Percentiles rank a stretch among this genome's conserved stretches.
These are phyloP conservation scores for Himalopsyche phryganea DNA, from an alignment of 1,140 invertebrate species.

Conservation along the genomic window DNA sequence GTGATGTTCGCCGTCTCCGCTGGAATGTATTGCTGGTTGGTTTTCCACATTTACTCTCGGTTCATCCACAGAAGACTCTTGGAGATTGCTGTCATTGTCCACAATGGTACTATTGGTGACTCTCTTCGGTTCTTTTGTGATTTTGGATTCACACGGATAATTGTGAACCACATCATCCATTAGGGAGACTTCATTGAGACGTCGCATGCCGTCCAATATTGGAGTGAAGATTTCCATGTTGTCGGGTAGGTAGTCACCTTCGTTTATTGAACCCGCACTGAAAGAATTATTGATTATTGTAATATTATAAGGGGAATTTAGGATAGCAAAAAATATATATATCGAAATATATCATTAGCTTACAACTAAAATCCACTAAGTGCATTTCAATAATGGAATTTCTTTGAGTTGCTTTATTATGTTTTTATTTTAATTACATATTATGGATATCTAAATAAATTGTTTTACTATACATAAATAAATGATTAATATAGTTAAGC, in stretches of 20 bases:
- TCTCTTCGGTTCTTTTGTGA: not conserved
- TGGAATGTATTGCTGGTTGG: conserved; percentile 40
- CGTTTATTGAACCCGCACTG: conserved; percentile 37
- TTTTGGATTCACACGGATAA: not conserved
- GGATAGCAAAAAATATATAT: not conserved
- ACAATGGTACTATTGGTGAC: not conserved
- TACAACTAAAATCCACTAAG: too few relatives aligned
- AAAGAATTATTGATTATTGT: not conserved
- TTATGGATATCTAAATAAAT: too few relatives aligned
- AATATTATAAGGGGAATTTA: not conserved
- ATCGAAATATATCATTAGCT: too few relatives aligned
- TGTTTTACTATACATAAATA: too few relatives aligned
- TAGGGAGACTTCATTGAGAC: conserved; percentile 38
- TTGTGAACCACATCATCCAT: conserved; percentile 5
- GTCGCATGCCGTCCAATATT: conserved; percentile 45
- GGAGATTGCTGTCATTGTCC: conserved; percentile 5
- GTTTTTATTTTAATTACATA: too few relatives aligned
- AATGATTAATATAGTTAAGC: too few relatives aligned
- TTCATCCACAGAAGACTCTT: not conserved
- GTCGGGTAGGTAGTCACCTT: conserved; percentile 48
- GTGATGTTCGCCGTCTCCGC: conserved; percentile 22
- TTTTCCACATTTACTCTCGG: not conserved
- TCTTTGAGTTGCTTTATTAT: too few relatives aligned
- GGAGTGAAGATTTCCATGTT: conserved; percentile 50
- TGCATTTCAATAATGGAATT: too few relatives aligned